phyloP scores from a whole-genome alignment of 2,888 invertebrate species.

The Chymomyza amoena region DNA sequence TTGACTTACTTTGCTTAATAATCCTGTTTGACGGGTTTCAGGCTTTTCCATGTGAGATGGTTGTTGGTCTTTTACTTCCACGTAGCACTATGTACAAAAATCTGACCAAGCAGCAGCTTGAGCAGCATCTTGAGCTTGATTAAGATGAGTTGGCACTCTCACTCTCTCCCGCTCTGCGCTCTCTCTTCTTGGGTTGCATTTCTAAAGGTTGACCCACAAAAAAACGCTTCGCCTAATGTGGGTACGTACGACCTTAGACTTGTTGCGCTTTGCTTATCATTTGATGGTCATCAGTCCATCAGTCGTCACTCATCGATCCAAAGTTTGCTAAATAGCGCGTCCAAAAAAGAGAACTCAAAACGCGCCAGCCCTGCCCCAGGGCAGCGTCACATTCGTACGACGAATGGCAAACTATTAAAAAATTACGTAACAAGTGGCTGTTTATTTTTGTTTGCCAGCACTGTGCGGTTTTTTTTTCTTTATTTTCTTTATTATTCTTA shows the following conservation, averaged over 20 bases:
- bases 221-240: not conserved
- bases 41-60: conserved; percentile 32
- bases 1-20: conserved; percentile 74
- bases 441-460: conserved; percentile 45
- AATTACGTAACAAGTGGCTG: conserved; percentile 54
- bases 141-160: not conserved
- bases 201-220: not conserved
- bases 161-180: not conserved
- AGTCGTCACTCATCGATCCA: not conserved
- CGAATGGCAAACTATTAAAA: conserved; percentile 26
- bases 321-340: conserved; percentile 7
- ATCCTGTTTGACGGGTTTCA: conserved; percentile 75
- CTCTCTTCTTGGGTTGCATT: not conserved
- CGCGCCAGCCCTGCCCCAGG: not conserved
- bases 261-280: not conserved
- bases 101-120: not conserved
- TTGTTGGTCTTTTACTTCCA: conserved; percentile 53
- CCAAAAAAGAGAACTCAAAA: too few relatives aligned
- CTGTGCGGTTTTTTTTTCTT: conserved; percentile 19
- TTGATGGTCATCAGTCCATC: not conserved
- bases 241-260: not conserved
- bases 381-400: not conserved
- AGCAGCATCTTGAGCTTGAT: too few relatives aligned
- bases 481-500: conserved; percentile 20
- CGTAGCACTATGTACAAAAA: conserved; percentile 23